Conservation (phyloP, 2,797 vertebrate genomes). For the Hylomyscus alleni region DNA sequence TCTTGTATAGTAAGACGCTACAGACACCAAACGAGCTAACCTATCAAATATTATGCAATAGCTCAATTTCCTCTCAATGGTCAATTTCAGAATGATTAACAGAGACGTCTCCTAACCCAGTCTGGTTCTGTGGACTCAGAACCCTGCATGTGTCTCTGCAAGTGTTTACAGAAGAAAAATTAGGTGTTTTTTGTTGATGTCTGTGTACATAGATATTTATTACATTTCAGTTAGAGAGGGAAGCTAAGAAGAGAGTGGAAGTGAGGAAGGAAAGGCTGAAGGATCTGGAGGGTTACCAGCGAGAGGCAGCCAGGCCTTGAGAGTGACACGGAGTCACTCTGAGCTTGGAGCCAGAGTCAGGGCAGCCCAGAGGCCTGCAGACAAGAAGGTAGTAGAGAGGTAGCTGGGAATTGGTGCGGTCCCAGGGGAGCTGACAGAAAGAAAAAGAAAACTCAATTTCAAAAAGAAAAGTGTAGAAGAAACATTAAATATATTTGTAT, state of each 20-base stretch:
- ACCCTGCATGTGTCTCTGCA: neutral
- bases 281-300: slow-evolving; percentile 1
- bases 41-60: slow-evolving; percentile 81
- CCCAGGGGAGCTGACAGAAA: neutral
- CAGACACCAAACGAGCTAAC: slow-evolving; percentile 56
- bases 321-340: neutral
- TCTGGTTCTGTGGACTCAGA: neutral
- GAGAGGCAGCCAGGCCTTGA: slow-evolving; percentile 42
- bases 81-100: slow-evolving; percentile 62
- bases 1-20: slow-evolving; percentile 63
- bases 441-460: slow-evolving; percentile 4
- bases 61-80: slow-evolving; percentile 56
- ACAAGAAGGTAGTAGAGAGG: neutral
- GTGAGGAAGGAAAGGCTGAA: slow-evolving; percentile 29
- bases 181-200: neutral
- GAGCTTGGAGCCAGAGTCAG: neutral
- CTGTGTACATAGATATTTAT: neutral
- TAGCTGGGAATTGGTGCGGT: neutral
- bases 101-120: slow-evolving; percentile 8
- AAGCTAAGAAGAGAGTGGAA: neutral
- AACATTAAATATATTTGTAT: neutral
- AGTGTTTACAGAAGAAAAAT: neutral
- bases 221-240: neutral
- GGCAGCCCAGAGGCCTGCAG: neutral
- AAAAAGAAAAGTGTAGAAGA: neutral